Evolutionary conservation across 2,888 invertebrate species (phyloP).

Genomic region (Drosophila borealis): DNA sequence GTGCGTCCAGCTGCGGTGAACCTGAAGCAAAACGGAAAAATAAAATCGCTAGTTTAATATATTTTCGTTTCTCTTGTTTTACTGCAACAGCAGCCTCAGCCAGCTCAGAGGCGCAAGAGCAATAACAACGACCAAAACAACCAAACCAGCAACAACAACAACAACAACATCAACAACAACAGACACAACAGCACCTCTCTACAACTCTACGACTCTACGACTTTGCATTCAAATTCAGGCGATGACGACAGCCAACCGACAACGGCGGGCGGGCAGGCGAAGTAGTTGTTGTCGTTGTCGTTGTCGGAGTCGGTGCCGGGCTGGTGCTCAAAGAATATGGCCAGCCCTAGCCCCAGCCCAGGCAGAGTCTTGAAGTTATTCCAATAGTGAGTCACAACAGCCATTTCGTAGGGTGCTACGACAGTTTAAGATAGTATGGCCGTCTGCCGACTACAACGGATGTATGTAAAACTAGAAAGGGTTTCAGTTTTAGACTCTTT

Average conservation of each 20-base stretch:
- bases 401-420: conserved; percentile 24
- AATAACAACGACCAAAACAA: conserved; percentile 25
- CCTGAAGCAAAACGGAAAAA: conserved; percentile 47
- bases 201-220: conserved; percentile 45
- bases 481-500: background rate
- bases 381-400: conserved; percentile 42
- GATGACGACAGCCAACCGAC: conserved; percentile 70
- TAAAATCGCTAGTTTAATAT: conserved; percentile 49
- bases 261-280: conserved; percentile 19
- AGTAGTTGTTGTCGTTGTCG: conserved; percentile 40
- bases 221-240: conserved; percentile 68
- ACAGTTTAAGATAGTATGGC: conserved; percentile 19
- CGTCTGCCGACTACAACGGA: background rate
- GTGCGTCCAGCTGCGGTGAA: conserved; percentile 15
- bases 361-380: conserved; percentile 50
- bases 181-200: conserved; percentile 20
- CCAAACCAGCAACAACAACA: conserved; percentile 23
- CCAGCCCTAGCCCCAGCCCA: conserved; percentile 29
- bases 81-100: conserved; percentile 32
- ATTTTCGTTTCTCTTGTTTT: conserved; percentile 38
- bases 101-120: conserved; percentile 16
- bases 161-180: conserved; percentile 20
- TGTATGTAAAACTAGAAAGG: background rate
- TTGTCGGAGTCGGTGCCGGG: conserved; percentile 17
- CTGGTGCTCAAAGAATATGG: conserved; percentile 47